Conservation (phyloP, 1,140 invertebrate species). For the Lepidurus couesii region DNA sequence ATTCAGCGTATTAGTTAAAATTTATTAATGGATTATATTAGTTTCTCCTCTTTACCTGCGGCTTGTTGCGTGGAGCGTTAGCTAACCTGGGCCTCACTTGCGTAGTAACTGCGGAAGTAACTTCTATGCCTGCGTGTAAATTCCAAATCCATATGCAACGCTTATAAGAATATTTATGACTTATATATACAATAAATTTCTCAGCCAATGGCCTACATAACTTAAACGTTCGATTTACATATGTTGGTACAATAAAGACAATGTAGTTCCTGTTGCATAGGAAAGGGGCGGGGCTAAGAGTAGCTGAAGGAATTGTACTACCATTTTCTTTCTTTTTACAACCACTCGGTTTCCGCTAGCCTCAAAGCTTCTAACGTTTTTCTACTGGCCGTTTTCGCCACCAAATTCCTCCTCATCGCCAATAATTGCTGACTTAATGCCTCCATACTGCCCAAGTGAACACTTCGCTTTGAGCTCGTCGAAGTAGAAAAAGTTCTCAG, state of each 20-base stretch:
- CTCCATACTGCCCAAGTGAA: background rate
- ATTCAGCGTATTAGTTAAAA: constrained; percentile 19
- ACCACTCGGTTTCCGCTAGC: background rate
- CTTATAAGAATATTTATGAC: constrained; percentile 38
- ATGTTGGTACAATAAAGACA: too few relatives aligned
- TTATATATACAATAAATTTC: constrained; percentile 9
- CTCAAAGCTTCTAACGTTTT: background rate
- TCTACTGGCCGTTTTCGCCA: constrained; percentile 12
- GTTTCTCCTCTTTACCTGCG: constrained; percentile 93
- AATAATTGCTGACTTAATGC: constrained; percentile 9
- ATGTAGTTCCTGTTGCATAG: background rate
- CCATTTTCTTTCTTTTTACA: background rate
- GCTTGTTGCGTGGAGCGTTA: constrained; percentile 86
- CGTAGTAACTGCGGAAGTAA: constrained; percentile 89
- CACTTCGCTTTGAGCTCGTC: background rate
- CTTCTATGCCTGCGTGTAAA: constrained; percentile 87
- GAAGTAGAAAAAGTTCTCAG: background rate
- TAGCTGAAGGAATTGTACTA: background rate
- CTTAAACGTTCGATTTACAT: background rate
- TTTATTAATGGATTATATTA: constrained; percentile 46
- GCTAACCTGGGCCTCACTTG: constrained; percentile 90
- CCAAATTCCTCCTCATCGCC: constrained; percentile 3
- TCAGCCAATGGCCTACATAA: background rate
- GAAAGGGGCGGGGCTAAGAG: background rate
- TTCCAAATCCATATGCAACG: constrained; percentile 68